Conservation (phyloP, 2,113 vertebrate species). For the Cygnus atratus region DNA sequence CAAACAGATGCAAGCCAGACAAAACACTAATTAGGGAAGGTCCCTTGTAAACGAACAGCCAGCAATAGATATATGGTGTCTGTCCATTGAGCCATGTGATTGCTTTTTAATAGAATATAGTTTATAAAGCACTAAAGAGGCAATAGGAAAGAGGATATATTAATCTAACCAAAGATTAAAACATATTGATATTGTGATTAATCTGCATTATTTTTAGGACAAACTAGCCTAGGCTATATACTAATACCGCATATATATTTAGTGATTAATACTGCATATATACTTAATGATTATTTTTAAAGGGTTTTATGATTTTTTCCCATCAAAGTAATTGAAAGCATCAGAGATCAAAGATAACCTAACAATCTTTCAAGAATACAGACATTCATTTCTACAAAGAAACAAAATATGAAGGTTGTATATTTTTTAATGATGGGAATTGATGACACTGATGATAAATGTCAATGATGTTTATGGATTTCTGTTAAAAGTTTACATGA, state of each 20-base stretch:
- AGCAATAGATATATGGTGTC: neutral
- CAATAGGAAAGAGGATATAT: neutral
- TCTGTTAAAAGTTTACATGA: neutral
- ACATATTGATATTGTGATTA: slow-evolving; percentile 31
- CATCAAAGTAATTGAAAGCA: neutral
- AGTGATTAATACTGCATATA: neutral
- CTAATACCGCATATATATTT: neutral
- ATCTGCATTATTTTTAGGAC: slow-evolving; percentile 24
- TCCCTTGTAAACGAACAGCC: neutral
- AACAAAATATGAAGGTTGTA: neutral
- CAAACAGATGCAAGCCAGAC: neutral
- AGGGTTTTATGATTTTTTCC: neutral
- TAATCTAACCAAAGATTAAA: slow-evolving; percentile 53
- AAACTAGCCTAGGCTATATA: slow-evolving; percentile 27
- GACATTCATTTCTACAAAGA: neutral
- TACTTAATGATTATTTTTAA: neutral
- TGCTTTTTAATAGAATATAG: slow-evolving; percentile 26
- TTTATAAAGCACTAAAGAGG: slow-evolving; percentile 2
- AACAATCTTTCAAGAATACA: neutral
- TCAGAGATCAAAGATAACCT: neutral
- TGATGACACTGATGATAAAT: neutral
- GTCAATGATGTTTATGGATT: neutral
- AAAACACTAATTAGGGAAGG: slow-evolving; percentile 35
- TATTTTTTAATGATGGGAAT: neutral
- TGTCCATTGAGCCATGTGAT: neutral